Percentiles rank a stretch among this genome's conserved stretches.
These are phyloP conservation scores for Sebastes flavidus DNA, from an alignment of 2,797 vertebrate genomes.

Conservation along the genomic window DNA sequence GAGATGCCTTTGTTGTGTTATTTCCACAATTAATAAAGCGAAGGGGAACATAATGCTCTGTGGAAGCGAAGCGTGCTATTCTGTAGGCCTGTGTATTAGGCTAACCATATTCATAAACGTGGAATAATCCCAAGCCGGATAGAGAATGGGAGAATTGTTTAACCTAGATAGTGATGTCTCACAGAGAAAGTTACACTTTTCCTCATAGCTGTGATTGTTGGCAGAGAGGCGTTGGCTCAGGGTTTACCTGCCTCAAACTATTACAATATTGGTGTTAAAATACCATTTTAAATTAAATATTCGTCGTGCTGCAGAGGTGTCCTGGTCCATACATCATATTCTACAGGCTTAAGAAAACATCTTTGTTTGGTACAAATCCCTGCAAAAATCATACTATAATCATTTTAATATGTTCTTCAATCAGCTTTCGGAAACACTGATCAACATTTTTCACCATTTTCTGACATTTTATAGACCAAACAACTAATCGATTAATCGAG, in stretches of 20 bases:
- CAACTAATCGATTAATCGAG: too few relatives aligned
- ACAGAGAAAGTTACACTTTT: constrained; percentile 40
- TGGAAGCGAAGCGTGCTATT: constrained; percentile 38
- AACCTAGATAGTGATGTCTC: constrained; percentile 61
- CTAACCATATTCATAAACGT: constrained; percentile 64
- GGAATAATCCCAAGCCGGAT: constrained; percentile 65
- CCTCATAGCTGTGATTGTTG: constrained; percentile 18
- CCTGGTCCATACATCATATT: too few relatives aligned
- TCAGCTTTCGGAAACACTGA: too few relatives aligned
- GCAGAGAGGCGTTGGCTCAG: not conserved
- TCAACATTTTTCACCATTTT: too few relatives aligned
- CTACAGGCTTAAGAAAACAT: too few relatives aligned
- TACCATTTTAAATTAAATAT: too few relatives aligned
- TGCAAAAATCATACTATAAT: too few relatives aligned
- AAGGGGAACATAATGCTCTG: constrained; percentile 54
- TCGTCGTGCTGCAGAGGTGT: too few relatives aligned
- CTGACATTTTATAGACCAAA: too few relatives aligned
- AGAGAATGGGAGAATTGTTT: constrained; percentile 51
- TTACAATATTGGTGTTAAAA: not conserved
- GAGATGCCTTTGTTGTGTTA: constrained; percentile 88
- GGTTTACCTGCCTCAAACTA: constrained; percentile 3
- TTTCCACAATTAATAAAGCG: constrained; percentile 88
- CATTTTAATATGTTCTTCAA: too few relatives aligned
- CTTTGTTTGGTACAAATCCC: too few relatives aligned
- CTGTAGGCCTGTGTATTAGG: constrained; percentile 51